Conservation (phyloP, 2,113 vertebrate species). For the Neotoma lepida region DNA sequence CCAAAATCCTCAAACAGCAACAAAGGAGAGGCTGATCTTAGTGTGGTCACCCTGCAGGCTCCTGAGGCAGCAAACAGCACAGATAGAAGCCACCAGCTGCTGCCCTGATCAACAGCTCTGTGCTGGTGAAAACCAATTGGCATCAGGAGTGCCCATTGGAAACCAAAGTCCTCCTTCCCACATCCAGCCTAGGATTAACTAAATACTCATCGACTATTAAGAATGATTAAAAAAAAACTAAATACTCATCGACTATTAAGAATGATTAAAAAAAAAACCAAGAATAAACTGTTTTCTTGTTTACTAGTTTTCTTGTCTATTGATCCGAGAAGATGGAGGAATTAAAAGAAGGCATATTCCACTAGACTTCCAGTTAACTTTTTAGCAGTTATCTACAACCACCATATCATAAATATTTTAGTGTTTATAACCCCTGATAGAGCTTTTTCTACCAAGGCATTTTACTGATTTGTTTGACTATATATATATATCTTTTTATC, state of each 20-base stretch:
- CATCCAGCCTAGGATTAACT: background rate
- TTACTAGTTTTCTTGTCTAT: constrained; percentile 1
- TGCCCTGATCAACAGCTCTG: background rate
- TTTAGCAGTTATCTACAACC: background rate
- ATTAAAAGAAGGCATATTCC: background rate
- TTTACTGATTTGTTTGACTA: background rate
- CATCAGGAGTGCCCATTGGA: background rate
- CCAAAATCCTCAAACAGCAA: background rate
- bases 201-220: background rate
- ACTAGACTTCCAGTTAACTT: background rate
- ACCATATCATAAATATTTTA: constrained; percentile 15
- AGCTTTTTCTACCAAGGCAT: background rate
- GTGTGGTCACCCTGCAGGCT: background rate
- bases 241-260: too few relatives aligned
- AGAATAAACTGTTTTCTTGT: background rate
- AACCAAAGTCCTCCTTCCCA: background rate
- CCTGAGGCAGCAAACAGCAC: background rate
- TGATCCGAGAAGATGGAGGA: constrained; percentile 36
- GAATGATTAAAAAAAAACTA: too few relatives aligned
- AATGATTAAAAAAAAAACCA: too few relatives aligned
- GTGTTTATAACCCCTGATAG: background rate
- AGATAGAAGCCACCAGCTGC: background rate
- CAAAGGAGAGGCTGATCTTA: background rate
- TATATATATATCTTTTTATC: background rate
- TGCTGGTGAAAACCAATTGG: background rate